Evolutionary conservation across 1,140 invertebrate species (phyloP), one percentile per base, ranked within the genome.

Genomic region (Tetragnatha versicolor): DNA sequence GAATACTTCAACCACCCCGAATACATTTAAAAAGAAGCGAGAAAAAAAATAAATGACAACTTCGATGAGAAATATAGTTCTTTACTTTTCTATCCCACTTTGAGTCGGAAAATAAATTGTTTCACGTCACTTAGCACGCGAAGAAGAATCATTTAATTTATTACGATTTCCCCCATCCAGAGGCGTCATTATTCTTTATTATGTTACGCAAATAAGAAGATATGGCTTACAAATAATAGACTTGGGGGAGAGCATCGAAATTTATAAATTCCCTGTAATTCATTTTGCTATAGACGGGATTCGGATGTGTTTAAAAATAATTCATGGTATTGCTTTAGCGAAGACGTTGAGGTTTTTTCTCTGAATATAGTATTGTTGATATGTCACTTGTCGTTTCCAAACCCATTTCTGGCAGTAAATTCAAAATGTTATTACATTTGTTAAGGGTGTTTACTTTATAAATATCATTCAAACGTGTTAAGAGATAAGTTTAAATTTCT

Each of bases 191-290:
- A 39, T 63, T 63, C 60, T 63, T 63, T 63, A 63, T 63, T 63
- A 58, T 17, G 53, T 58, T 58, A 31, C 55, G 29, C 29, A 58
- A 58, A 58, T 58, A 58, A 58, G 55, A 58, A 58, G 55, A 58
- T 58, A 58, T 63, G 60, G 60, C 10, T 39, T 63, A 37, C 37
- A 63, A 63, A 63, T 63, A 63, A 63, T 39, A 63, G 60, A 12
- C 37, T 12, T 10, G 37, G 42, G 17, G 39, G 22, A 37, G 20
- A n/a, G 5, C 33, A 27, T 63, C 20, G 37, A 42, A 63, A 42
- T 63, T 63, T 63, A 42, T 39, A 63, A 63, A 63, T 63, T 63
- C 42, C 37, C 7, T 14, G 1, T 17, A 39, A 63, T 63, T n/a
- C n/a, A n/a, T n/a, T n/a, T n/a, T n/a, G n/a, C n/a, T n/a, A n/a